Evolutionary conservation across 2,113 vertebrate genomes (phyloP), one percentile per base, ranked within the genome.

Genomic region (Empidonax traillii): DNA sequence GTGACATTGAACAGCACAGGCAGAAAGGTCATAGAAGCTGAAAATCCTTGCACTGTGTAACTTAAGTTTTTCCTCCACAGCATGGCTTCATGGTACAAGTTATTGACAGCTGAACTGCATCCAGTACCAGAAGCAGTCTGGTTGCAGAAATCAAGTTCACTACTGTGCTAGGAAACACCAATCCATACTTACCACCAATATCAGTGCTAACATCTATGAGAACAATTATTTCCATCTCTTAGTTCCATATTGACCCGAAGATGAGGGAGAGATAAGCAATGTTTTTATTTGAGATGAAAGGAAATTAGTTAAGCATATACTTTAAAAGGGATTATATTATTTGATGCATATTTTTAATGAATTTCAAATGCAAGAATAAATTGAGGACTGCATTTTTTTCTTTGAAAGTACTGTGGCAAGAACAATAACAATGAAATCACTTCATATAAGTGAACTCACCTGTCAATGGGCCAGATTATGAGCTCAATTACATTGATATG

Each of bases 401-500:
- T 44, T 86, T 67, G 1, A 18, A 91, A 53, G 23, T 35, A 46
- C 33, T 27, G 10, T 74, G 25, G 13, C n/a, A 90, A 82, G 82
- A 85, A 41, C 14, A 41, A 21, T 66, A 80, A 74, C 25, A 77
- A n/a, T 80, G 49, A 89, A 96, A 74, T 10, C 33, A 52, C 14
- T 71, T 52, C 51, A 88, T 55, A 77, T 82, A 94, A 93, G 92
- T 63, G 47, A 90, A 84, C 59, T 92, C 39, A 83, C 72, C 72
- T 95, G 95, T 89, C 94, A 94, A 30, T 19, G 21, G 43, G 39
- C 58, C 74, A 95, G 81, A 94, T 94, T 97, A 92, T 73, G 81
- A 95, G 67, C 89, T 95, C 85, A 94, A 66, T 89, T 95, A 93
- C 85, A 47, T 69, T 91, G 93, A 89, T 95, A 91, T 27, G 59